Evolutionary conservation across 1,140 invertebrate species (phyloP).

Genomic region (Leguminivora glycinivorella): DNA sequence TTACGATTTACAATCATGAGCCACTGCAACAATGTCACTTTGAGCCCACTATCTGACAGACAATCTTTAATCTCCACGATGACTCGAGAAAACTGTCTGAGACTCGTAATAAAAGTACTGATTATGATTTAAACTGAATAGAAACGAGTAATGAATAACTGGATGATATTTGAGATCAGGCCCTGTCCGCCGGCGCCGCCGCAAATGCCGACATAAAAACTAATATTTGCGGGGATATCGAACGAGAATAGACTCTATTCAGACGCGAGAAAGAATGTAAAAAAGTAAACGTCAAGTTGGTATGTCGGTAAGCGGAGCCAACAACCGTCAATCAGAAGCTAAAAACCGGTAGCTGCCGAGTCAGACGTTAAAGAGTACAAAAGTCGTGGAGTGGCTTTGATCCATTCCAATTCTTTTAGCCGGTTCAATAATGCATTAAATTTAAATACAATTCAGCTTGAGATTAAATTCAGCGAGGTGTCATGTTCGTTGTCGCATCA

Average conservation of each 20-base stretch:
- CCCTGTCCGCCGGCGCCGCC: constrained; percentile 70
- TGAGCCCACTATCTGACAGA: not conserved
- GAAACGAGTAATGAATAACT: constrained; percentile 71
- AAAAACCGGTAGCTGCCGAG: constrained; percentile 76
- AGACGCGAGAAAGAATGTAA: constrained; percentile 32
- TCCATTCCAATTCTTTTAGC: constrained; percentile 37
- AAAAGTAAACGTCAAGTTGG: constrained; percentile 43
- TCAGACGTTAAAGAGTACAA: constrained; percentile 71
- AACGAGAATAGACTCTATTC: constrained; percentile 44
- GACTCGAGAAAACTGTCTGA: constrained; percentile 17
- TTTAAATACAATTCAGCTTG: constrained; percentile 9
- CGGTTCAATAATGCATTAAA: constrained; percentile 29
- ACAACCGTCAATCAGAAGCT: constrained; percentile 77
- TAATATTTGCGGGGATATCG: constrained; percentile 22
- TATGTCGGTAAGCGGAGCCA: constrained; percentile 64
- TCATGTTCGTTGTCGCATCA: constrained; percentile 24
- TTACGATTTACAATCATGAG: constrained; percentile 12
- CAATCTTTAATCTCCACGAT: constrained; percentile 18
- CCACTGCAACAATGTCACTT: not conserved
- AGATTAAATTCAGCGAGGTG: constrained; percentile 27
- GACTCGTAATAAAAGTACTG: constrained; percentile 32
- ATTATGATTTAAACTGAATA: constrained; percentile 74
- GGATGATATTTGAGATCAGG: constrained; percentile 76
- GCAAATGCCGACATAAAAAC: constrained; percentile 54
- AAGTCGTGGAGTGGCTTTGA: constrained; percentile 53